Base-by-base conservation (phyloP, 2,113 vertebrate species). In the Seriola rivoliana region DNA sequence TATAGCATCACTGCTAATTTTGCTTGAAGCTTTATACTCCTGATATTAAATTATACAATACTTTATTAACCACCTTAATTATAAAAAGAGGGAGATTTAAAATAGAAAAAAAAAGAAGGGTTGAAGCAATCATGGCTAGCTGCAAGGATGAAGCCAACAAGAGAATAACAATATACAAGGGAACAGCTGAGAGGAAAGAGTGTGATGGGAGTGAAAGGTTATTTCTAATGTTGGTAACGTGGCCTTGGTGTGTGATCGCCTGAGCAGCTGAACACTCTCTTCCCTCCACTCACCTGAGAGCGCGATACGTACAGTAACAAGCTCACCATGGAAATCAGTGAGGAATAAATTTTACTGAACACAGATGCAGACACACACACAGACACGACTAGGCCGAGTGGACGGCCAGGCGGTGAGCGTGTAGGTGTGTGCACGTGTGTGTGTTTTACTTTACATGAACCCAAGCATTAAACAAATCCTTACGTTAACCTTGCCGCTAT, bases 401-500 rank as follows among this genome's bases (percentile, higher is more conserved):
- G 66, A 64, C 48, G 64, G 42, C 69, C 79, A 68, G 66, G 60
- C 25, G 21, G 46, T 42, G 16, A 54, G 36, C n/a, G 34, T 68
- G 48, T 63, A n/a, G n/a, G 44, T 9, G 19, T 52, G 55, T 54
- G 6, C 60, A 10, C 48, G 21, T 54, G 8, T 17, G 67, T 68
- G 57, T 32, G 40, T 67, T 59, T 87, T 69, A 88, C 82, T 83
- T 72, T 67, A 78, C 78, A 25, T 48, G 54, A 90, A 85, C 87
- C 48, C 79, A 7, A 23, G 40, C 50, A 17, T 89, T 89, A 89
- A 92, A 91, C 86, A 86, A 70, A 88, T 82, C 78, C 84, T 78
- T 74, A 65, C 36, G 44, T 81, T 90, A 93, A 86, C 90, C 88
- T 89, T 85, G 78, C 70, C 81, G 71, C 59, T 75, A 91, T 90